Evolutionary conservation across 2,888 invertebrate genomes (phyloP), one percentile per base, ranked within the genome.

Genomic region (Agonopterix arenella): DNA sequence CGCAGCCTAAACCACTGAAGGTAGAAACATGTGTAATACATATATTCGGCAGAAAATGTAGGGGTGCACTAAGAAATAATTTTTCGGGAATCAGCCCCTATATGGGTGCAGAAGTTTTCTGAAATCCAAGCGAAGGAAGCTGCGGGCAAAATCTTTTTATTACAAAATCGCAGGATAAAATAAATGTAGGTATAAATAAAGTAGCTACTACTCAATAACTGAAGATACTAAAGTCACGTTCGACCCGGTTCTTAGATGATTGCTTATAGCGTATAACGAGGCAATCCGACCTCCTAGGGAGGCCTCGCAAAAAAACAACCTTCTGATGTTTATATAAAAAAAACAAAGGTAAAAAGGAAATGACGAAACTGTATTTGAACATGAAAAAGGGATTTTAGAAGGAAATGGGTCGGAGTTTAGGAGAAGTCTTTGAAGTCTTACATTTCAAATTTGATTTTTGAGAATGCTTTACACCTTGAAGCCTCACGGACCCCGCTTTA

Each of bases 261-360:
- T 70, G 66, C 64, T 62, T 67, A 68, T 64, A 57, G 60, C 64
- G 55, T 58, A 58, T 58, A 61, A 62, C 52, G 64, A 60, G 61
- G 51, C 60, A 57, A 60, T 60, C 54, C 47, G 50, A 52, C 37
- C 52, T 54, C 52, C 62, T 54, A 52, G 40, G 54, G 58, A 49
- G 54, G 52, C 52, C 40, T 16, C 41, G 11, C 52, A 49, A 42
- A 52, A n/a, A 59, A 64, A 60, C 61, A 61, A 58, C 56, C 53
- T 49, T 57, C 53, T 55, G 55, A 64, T 64, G 57, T 67, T 66
- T 60, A 61, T 64, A 62, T 62, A 62, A 61, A 68, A n/a, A 11
- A 42, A 42, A 13, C 42, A 42, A 62, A 66, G 56, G 62, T 61
- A 56, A 42, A 53, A 49, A 50, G 18, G 50, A 60, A 61, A 58